Percentiles rank a stretch among this genome's conserved stretches.
Evolutionary conservation across 1,140 invertebrate genomes (phyloP).

Genomic region (Eumeta japonica): DNA sequence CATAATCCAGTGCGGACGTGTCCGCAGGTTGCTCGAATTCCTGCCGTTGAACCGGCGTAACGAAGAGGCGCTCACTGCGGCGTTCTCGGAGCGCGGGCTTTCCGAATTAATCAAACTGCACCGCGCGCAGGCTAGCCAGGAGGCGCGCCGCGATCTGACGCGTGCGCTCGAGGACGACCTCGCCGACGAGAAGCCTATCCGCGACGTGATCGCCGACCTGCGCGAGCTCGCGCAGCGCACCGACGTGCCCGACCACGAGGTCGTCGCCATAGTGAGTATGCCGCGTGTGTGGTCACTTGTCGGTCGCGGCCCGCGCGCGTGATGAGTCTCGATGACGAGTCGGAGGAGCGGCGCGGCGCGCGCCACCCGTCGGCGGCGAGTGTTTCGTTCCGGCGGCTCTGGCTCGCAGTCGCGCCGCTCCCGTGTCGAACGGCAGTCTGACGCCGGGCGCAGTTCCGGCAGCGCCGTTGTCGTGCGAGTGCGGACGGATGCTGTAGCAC

Average conservation of each 20-base stretch:
- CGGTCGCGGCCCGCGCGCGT: conserved; percentile 16
- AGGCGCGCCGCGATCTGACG: conserved; percentile 37
- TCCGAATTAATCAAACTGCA: conserved; percentile 87
- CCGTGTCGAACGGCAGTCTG: conserved; percentile 45
- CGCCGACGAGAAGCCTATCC: conserved; percentile 75
- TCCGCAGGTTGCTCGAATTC: conserved; percentile 83
- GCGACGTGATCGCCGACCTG: conserved; percentile 80
- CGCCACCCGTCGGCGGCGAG: conserved; percentile 20
- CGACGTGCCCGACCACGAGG: conserved; percentile 85
- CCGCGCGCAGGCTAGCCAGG: conserved; percentile 78
- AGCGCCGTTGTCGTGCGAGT: too few relatives aligned
- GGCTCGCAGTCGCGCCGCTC: conserved; percentile 8
- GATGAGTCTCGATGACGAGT: conserved; percentile 54
- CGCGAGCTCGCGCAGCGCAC: conserved; percentile 81
- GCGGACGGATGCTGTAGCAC: too few relatives aligned
- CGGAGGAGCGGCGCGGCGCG: conserved; percentile 19
- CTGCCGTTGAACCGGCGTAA: conserved; percentile 90
- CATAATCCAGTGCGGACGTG: too few relatives aligned
- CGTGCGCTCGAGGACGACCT: conserved; percentile 75
- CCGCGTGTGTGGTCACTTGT: background rate
- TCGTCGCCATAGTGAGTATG: conserved; percentile 70
- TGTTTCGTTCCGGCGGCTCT: conserved; percentile 23
- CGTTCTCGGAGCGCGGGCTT: conserved; percentile 83
- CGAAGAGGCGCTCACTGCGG: conserved; percentile 81
- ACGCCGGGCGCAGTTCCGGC: too few relatives aligned